phyloP scores from a whole-genome alignment of 2,888 invertebrate genomes.

The Sclerodermus sp. region DNA sequence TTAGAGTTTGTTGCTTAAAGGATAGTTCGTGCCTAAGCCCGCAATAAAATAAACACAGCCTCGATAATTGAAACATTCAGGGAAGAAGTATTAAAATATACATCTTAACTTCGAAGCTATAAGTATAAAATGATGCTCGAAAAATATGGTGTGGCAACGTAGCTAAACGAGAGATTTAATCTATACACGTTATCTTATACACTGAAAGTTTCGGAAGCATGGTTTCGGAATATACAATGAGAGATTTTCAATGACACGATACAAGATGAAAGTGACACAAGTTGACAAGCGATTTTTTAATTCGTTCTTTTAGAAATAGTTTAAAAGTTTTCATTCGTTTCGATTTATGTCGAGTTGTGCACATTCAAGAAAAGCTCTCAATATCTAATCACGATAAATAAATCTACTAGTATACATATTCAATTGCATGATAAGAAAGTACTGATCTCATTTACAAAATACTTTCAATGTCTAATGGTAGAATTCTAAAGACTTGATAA shows the following conservation, averaged over 20 bases:
- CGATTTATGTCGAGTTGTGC: too few relatives aligned
- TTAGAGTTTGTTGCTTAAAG: slow-evolving; percentile 18
- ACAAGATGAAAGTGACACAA: too few relatives aligned
- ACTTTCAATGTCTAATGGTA: slow-evolving; percentile 31
- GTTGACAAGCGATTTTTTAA: too few relatives aligned
- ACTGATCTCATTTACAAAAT: slow-evolving; percentile 28
- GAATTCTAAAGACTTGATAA: slow-evolving; percentile 19
- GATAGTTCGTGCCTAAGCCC: slow-evolving; percentile 19
- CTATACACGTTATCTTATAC: slow-evolving; percentile 7
- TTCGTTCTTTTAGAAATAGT: too few relatives aligned
- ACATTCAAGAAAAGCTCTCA: too few relatives aligned
- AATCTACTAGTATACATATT: slow-evolving; percentile 12
- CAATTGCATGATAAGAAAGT: slow-evolving; percentile 20
- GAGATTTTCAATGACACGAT: too few relatives aligned
- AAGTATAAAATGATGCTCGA: slow-evolving; percentile 36
- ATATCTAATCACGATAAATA: background rate
- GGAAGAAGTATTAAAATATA: slow-evolving; percentile 42
- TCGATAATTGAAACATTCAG: slow-evolving; percentile 39
- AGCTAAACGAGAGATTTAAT: slow-evolving; percentile 17
- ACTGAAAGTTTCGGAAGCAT: slow-evolving; percentile 20
- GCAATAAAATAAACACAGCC: slow-evolving; percentile 38
- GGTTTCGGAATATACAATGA: slow-evolving; percentile 21
- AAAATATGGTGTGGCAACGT: slow-evolving; percentile 25
- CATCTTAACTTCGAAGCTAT: slow-evolving; percentile 16
- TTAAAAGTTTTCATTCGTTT: too few relatives aligned